phyloP scores from a whole-genome alignment of 2,797 vertebrate species.

The Apodemus agrarius region DNA sequence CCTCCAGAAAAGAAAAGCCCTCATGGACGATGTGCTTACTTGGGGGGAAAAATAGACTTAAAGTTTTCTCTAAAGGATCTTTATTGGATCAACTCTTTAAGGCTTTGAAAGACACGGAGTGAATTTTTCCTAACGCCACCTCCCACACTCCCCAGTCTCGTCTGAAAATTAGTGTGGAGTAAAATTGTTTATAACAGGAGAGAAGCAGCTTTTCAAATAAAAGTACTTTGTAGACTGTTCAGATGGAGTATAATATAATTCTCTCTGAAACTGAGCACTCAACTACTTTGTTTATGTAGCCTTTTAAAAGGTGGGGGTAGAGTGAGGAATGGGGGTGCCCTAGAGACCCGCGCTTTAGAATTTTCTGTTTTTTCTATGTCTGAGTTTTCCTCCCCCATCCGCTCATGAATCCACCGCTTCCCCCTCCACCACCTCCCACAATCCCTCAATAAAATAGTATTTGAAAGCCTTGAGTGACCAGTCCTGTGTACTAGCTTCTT shows the following conservation, averaged over 20 bases:
- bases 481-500: constrained; percentile 76
- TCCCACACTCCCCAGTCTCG: constrained; percentile 56
- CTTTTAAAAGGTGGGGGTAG: constrained; percentile 61
- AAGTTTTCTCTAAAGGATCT: constrained; percentile 78
- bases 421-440: constrained; percentile 57
- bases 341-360: constrained; percentile 71
- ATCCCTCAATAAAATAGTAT: constrained; percentile 78
- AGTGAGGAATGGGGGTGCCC: not conserved
- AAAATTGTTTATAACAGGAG: constrained; percentile 76
- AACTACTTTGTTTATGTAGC: constrained; percentile 76
- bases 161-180: constrained; percentile 61
- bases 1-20: constrained; percentile 78
- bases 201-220: constrained; percentile 81
- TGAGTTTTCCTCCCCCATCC: constrained; percentile 64
- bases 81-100: constrained; percentile 80
- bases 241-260: constrained; percentile 77
- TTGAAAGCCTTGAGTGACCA: constrained; percentile 81
- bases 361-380: constrained; percentile 49
- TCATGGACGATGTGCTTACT: constrained; percentile 81
- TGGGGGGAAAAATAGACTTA: constrained; percentile 72
- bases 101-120: constrained; percentile 72
- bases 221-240: constrained; percentile 74
- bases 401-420: constrained; percentile 59
- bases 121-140: constrained; percentile 68
- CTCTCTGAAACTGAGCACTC: constrained; percentile 76